These are phyloP conservation scores for Phataginus tetradactyla DNA, from an alignment of 2,797 vertebrate species.

Conservation along the genomic window DNA sequence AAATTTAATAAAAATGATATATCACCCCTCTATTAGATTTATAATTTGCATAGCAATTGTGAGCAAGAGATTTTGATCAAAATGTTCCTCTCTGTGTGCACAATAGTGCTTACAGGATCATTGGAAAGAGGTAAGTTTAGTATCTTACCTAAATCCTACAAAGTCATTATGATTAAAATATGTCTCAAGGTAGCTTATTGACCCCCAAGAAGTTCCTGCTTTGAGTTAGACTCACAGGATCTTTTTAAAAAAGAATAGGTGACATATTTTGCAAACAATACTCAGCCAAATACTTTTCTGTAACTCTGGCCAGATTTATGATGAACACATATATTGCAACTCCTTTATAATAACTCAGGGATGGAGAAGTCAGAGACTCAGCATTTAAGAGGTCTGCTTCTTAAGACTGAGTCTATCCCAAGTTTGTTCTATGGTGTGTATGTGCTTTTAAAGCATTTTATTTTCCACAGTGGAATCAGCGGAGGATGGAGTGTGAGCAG, in stretches of 20 bases:
- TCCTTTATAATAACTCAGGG: conserved; percentile 80
- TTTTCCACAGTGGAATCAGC: conserved; percentile 59
- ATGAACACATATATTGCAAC: background rate
- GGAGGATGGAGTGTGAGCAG: conserved; percentile 53
- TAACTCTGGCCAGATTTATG: conserved; percentile 59
- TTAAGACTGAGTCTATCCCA: conserved; percentile 76
- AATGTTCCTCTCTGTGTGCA: background rate
- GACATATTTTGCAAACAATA: conserved; percentile 82
- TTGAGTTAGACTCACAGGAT: conserved; percentile 49
- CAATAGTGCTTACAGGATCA: conserved; percentile 82
- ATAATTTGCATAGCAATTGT: conserved; percentile 87
- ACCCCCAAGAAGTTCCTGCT: conserved; percentile 78
- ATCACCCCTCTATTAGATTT: conserved; percentile 88
- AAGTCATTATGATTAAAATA: conserved; percentile 70
- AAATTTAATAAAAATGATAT: conserved; percentile 89
- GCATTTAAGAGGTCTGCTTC: conserved; percentile 73
- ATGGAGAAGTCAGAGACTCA: conserved; percentile 72
- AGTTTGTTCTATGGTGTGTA: conserved; percentile 58
- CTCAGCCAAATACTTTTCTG: conserved; percentile 83
- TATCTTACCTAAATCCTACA: conserved; percentile 32
- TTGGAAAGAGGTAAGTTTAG: conserved; percentile 81
- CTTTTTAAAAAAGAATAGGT: background rate
- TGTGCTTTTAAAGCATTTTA: conserved; percentile 65
- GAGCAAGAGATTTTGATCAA: conserved; percentile 87
- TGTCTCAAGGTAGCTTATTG: conserved; percentile 72